Evolutionary conservation across 2,113 vertebrate species (phyloP), one percentile per base, ranked within the genome.

Genomic region (Colinus virginianus): DNA sequence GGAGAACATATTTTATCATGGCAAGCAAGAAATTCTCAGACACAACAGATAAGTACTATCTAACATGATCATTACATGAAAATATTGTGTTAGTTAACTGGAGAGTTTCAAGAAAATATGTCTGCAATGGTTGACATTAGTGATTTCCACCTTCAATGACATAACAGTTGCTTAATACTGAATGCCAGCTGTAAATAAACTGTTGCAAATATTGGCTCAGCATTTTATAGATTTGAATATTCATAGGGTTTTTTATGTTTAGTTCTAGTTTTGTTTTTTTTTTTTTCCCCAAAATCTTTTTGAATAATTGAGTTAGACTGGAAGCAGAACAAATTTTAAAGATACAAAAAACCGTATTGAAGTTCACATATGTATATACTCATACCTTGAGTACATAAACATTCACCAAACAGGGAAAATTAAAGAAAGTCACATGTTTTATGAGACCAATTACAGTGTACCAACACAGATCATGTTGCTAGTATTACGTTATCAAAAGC

Each of bases 261-360:
- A n/a, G 18, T 58, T 58, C 16, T 18, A n/a, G 12, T 40, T 40
- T 40, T 40, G 40, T 40, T 40, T 40, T 58, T 58, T n/a, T 56
- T n/a, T n/a, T 56, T n/a, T n/a, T 17, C 7, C 42, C 46, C 25
- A 63, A 62, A 89, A 53, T 68, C 80, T 36, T 78, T 74, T 94
- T 90, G 43, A 91, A 85, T 83, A 85, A 90, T 84, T 84, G 61
- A 84, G 13, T 78, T 78, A 58, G 71, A 43, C 56, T 83, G 51
- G 7, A 53, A 91, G 51, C 23, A 90, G 88, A 92, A 66, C 43
- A 67, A 71, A 68, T 83, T 75, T 63, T 59, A 55, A 90, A 83
- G 40, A 64, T 88, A 22, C 23, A 67, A 85, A 85, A 62, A 82
- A 15, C 49, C 62, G 48, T 71, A 68, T 21, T 80, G 55, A 75